Percentiles rank a stretch among this genome's conserved stretches.
phyloP scores from a whole-genome alignment of 2,113 vertebrate species.

The Clarias magur region DNA sequence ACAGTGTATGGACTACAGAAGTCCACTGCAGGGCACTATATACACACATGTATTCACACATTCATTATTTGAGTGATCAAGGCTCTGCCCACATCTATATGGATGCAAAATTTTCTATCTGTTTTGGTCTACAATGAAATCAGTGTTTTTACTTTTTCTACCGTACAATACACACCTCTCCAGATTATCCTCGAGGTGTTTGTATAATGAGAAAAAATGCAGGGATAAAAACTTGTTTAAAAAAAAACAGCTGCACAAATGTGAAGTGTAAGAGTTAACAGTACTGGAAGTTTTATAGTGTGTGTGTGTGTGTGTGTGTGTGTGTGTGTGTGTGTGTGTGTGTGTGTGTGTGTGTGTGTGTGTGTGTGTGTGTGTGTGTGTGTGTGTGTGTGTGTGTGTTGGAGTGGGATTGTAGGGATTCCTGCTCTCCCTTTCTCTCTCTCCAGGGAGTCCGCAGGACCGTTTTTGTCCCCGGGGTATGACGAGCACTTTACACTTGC shows the following conservation, averaged over 20 bases:
- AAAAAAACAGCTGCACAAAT: background rate
- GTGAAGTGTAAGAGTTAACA: constrained; percentile 15
- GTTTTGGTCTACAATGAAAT: background rate
- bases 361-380: constrained; percentile 18
- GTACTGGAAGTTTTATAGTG: constrained; percentile 10
- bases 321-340: constrained; percentile 12
- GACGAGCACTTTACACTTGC: constrained; percentile 38
- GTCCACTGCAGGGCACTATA: background rate
- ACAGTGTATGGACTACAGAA: background rate
- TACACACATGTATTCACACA: background rate
- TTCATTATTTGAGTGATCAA: background rate
- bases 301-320: constrained; percentile 34
- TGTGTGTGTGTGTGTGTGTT: constrained; percentile 3
- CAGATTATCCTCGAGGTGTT: background rate
- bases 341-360: constrained; percentile 21
- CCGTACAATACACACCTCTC: background rate
- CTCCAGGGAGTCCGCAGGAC: constrained; percentile 44
- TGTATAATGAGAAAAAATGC: background rate
- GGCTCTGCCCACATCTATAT: background rate
- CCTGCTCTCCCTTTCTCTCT: constrained; percentile 47
- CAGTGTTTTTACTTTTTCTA: background rate
- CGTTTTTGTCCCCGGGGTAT: constrained; percentile 44
- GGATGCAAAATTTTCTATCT: background rate
- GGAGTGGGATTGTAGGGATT: constrained; percentile 47
- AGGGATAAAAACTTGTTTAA: background rate